Conservation (phyloP, 2,888 invertebrate genomes). For the Caenorhabditis parvicauda region DNA sequence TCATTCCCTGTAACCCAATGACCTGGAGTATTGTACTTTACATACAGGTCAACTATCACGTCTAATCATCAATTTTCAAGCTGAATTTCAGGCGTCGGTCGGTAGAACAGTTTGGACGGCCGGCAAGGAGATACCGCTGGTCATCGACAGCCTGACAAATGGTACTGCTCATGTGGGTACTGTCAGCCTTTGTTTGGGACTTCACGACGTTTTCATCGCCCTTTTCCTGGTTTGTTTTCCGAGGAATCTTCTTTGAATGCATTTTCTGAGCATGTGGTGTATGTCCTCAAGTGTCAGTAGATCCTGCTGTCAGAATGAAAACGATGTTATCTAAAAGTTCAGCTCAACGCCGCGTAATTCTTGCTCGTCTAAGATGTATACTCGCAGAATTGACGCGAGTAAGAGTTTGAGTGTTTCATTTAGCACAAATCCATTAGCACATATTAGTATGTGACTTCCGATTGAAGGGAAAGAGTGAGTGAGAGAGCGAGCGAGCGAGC, state of each 20-base stretch:
- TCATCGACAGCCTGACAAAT: not conserved
- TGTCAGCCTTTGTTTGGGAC: conserved; percentile 48
- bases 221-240: conserved; percentile 13
- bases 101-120: conserved; percentile 29
- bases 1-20: no score
- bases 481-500: no score
- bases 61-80: not conserved
- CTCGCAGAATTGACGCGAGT: no score
- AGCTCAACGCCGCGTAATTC: not conserved
- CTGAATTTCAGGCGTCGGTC: conserved; percentile 29
- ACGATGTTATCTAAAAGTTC: not conserved
- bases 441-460: no score
- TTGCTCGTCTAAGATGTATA: not conserved
- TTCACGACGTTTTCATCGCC: conserved; percentile 58
- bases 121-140: conserved; percentile 7
- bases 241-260: no score
- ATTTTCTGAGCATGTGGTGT: no score
- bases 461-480: no score
- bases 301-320: no score
- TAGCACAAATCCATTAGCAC: no score
- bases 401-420: no score
- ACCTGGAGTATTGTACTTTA: conserved; percentile 37
- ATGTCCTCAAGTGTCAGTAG: no score
- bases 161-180: conserved; percentile 1
- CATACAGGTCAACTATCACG: conserved; percentile 20